Percentiles rank a stretch among this genome's conserved stretches.
These are phyloP conservation scores for Hypsopygia costalis DNA, from an alignment of 2,888 invertebrate genomes.

Conservation along the genomic window DNA sequence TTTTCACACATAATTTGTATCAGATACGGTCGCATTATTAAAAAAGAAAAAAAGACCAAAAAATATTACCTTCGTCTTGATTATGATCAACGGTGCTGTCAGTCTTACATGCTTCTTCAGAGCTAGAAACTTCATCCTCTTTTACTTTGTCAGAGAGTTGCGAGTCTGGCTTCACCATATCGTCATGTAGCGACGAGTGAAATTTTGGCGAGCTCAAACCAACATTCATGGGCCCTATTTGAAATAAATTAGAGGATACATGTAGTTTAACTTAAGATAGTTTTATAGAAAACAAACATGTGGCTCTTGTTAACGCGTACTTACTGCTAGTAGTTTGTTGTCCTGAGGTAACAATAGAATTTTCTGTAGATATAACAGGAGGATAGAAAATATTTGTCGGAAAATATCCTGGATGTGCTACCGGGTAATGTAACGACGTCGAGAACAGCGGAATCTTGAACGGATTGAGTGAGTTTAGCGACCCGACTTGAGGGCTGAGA, in stretches of 20 bases:
- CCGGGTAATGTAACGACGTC: conserved; percentile 53
- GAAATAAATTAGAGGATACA: too few relatives aligned
- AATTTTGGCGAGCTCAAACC: conserved; percentile 18
- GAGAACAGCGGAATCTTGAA: conserved; percentile 65
- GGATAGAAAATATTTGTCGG: conserved; percentile 67
- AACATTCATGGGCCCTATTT: conserved; percentile 23
- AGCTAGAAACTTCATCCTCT: conserved; percentile 89
- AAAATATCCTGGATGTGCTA: conserved; percentile 62
- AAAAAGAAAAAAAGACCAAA: too few relatives aligned
- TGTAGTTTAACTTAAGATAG: too few relatives aligned
- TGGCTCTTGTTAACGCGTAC: too few relatives aligned
- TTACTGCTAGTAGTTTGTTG: conserved; percentile 33
- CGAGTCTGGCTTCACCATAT: conserved; percentile 49
- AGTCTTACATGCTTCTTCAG: conserved; percentile 81
- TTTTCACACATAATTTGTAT: too few relatives aligned
- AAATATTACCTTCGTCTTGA: conserved; percentile 26
- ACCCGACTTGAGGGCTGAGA: conserved; percentile 33
- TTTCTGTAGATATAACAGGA: conserved; percentile 49
- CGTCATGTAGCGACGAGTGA: conserved; percentile 31
- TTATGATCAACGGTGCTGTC: conserved; percentile 26
- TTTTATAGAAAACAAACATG: too few relatives aligned
- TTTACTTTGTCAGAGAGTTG: conserved; percentile 67
- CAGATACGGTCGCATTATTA: too few relatives aligned
- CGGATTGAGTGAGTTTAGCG: conserved; percentile 47
- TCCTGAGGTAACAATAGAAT: conserved; percentile 34